phyloP scores from a whole-genome alignment of 2,888 invertebrate genomes.

The Dryobota labecula region DNA sequence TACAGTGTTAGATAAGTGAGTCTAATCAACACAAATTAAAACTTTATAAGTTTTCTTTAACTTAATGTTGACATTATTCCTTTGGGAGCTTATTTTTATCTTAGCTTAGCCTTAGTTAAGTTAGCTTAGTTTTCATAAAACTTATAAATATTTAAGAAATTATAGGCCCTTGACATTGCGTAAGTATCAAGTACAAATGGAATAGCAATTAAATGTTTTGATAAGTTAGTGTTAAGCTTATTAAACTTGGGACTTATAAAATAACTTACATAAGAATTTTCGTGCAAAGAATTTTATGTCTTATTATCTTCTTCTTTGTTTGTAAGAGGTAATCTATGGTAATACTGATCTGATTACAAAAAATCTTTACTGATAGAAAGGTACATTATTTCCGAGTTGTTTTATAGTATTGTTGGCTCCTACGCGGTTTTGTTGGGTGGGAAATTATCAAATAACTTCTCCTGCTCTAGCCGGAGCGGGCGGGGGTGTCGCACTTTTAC shows the following conservation, averaged over 20 bases:
- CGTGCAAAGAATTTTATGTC: not conserved
- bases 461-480: too few species aligned
- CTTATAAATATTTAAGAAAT: not conserved
- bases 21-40: conserved; percentile 7
- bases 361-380: too few species aligned
- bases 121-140: not conserved
- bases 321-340: too few species aligned
- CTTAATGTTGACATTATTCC: not conserved
- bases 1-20: not conserved
- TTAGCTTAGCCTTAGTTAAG: not conserved
- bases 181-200: not conserved
- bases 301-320: too few species aligned
- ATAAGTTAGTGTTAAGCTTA: not conserved
- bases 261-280: not conserved
- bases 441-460: too few species aligned
- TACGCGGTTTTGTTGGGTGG: too few species aligned
- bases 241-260: not conserved
- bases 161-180: not conserved
- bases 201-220: not conserved
- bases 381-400: too few species aligned
- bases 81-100: not conserved
- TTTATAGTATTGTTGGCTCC: too few species aligned
- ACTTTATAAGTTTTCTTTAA: conserved; percentile 4
- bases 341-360: too few species aligned
- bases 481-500: too few species aligned